Base-by-base conservation (phyloP, 2,888 invertebrate genomes). In the Cosmia trapezina region DNA sequence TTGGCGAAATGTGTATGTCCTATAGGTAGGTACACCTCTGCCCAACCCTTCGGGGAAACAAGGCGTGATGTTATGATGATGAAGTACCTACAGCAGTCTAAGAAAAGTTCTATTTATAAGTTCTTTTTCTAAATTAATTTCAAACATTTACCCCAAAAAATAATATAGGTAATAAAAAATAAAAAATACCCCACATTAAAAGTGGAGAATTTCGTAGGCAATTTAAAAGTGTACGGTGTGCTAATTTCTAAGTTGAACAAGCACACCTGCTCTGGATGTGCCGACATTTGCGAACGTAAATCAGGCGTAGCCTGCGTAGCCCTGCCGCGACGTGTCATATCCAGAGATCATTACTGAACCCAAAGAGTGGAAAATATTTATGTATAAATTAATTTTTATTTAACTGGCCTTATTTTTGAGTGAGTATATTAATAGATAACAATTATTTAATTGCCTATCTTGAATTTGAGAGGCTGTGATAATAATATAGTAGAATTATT, bases 281-380 rank as follows among this genome's bases (percentile, higher is more conserved):
- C 80, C 83, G 70, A 77, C 80, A 88, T 83, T 84, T 80, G 73
- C 45, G 68, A 72, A 49, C 73, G 80, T 91, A 91, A 91, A 92
- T 91, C 89, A 91, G 66, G 83, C 85, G 84, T 75, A 53, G 67
- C 73, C 72, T 73, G 83, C 85, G 84, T 75, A 53, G 67, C 73
- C 72, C 76, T 84, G 81, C 83, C 83, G 83, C 83, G 83, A 83
- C 77, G 77, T 83, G 86, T 91, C 92, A 87, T 68, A 70, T 72
- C 73, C 91, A 92, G 91, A 86, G 82, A 89, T 89, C 89, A 89
- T 91, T 90, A 89, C 80, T 81, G 76, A 61, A 17, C 60, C 76
- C 78, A 78, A 80, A 76, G 64, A 69, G 73, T 66, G 65, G 74
- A 77, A 81, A 80, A 81, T 75, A 76, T 73, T 37, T 37, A 37